phyloP scores from a whole-genome alignment of 2,113 vertebrate genomes.

The Carassius carassius region DNA sequence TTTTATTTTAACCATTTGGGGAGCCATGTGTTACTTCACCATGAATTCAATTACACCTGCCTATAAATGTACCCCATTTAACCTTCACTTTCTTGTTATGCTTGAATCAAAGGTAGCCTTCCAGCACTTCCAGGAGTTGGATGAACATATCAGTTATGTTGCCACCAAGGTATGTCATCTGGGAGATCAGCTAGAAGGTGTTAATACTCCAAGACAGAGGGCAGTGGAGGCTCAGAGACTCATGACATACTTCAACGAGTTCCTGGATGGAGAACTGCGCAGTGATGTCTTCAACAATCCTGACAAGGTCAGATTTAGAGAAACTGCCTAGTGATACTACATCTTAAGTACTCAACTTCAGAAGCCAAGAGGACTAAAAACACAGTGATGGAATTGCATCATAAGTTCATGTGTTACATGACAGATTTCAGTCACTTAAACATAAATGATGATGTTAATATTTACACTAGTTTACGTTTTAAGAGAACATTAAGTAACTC shows the following conservation, averaged over 20 bases:
- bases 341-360: neutral
- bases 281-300: conserved; percentile 98
- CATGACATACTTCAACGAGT: conserved; percentile 99
- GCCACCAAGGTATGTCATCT: conserved; percentile 99
- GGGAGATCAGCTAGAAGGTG: conserved; percentile 96
- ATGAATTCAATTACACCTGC: neutral
- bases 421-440: neutral
- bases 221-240: conserved; percentile 97
- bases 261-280: conserved; percentile 97
- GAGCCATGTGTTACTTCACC: neutral
- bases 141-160: conserved; percentile 99
- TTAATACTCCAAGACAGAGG: conserved; percentile 95
- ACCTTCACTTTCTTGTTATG: conserved; percentile 1
- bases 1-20: neutral
- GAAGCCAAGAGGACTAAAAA: neutral
- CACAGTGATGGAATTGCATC: too few relatives aligned
- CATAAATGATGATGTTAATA: too few relatives aligned
- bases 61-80: neutral
- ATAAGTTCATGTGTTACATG: too few relatives aligned
- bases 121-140: conserved; percentile 97
- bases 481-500: too few relatives aligned
- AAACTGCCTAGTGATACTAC: neutral
- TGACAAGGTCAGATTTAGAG: conserved; percentile 84
- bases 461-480: neutral
- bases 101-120: conserved; percentile 88